Conservation (phyloP, 2,113 vertebrate genomes). For the Callocephalon fimbriatum region DNA sequence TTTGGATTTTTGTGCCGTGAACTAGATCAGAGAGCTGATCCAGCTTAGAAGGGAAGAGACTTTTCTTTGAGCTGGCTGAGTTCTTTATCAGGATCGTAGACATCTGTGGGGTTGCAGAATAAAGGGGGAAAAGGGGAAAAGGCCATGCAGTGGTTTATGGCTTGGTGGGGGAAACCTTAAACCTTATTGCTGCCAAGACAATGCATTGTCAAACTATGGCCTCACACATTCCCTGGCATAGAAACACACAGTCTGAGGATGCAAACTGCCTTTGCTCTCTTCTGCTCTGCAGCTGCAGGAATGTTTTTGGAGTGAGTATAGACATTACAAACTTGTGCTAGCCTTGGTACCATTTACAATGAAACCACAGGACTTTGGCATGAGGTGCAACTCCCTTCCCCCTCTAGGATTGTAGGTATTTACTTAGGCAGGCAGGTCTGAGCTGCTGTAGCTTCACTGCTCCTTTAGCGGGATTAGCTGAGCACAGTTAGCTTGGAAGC, state of each 20-base stretch:
- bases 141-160: not conserved
- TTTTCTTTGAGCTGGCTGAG: conserved; percentile 30
- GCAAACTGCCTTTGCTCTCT: not conserved
- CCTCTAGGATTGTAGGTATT: not conserved
- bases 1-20: conserved; percentile 25
- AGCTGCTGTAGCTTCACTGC: conserved; percentile 26
- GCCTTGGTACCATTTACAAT: not conserved
- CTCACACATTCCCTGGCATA: not conserved
- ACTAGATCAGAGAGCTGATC: conserved; percentile 39
- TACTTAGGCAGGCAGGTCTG: conserved; percentile 35
- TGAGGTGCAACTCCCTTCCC: not conserved
- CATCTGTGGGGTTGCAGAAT: not conserved
- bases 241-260: not conserved
- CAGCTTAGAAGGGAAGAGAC: conserved; percentile 39
- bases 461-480: conserved; percentile 49
- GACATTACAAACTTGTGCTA: not conserved
- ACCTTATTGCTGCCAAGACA: not conserved
- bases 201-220: not conserved
- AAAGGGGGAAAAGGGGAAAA: not conserved
- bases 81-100: conserved; percentile 16
- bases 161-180: not conserved
- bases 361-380: conserved; percentile 41
- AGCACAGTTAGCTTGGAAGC: conserved; percentile 25
- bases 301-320: conserved; percentile 11
- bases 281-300: conserved; percentile 10